These are phyloP conservation scores for Bothrops jararaca DNA, from an alignment of 2,113 vertebrate species.

Conservation along the genomic window DNA sequence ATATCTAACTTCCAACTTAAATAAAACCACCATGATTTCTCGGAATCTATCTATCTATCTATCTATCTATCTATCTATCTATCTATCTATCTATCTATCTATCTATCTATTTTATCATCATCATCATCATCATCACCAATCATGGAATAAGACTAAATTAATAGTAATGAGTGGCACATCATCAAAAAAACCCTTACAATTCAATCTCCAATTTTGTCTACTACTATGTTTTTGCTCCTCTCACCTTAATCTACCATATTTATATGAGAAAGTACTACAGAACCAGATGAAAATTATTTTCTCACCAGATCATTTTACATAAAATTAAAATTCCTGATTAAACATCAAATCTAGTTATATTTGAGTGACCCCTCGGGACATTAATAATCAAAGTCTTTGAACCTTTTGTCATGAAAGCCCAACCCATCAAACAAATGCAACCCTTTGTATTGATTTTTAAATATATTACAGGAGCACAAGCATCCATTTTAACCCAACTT, in stretches of 20 bases:
- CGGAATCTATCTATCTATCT: not conserved
- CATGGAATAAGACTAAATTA: not conserved
- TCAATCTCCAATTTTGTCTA: not conserved
- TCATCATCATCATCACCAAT: not conserved
- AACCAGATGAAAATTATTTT: not conserved
- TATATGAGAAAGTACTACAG: not conserved
- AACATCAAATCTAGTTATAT: not conserved
- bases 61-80: too few relatives aligned
- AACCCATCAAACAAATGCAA: not conserved
- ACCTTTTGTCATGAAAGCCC: not conserved
- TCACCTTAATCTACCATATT: not conserved
- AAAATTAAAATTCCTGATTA: not conserved
- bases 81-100: too few relatives aligned
- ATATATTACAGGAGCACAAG: not conserved
- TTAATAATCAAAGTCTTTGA: not conserved
- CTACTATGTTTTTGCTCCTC: not conserved
- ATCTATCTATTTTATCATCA: not conserved
- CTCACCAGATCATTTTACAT: not conserved
- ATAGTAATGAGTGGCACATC: not conserved
- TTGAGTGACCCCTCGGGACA: not conserved
- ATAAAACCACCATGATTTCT: slow-evolving; percentile 25
- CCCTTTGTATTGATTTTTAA: not conserved
- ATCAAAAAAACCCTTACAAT: not conserved
- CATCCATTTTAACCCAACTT: not conserved
- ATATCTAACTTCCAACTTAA: slow-evolving; percentile 28